Evolutionary conservation across 2,797 vertebrate species (phyloP), one percentile per base, ranked within the genome.

Genomic region (Botia almorhae): DNA sequence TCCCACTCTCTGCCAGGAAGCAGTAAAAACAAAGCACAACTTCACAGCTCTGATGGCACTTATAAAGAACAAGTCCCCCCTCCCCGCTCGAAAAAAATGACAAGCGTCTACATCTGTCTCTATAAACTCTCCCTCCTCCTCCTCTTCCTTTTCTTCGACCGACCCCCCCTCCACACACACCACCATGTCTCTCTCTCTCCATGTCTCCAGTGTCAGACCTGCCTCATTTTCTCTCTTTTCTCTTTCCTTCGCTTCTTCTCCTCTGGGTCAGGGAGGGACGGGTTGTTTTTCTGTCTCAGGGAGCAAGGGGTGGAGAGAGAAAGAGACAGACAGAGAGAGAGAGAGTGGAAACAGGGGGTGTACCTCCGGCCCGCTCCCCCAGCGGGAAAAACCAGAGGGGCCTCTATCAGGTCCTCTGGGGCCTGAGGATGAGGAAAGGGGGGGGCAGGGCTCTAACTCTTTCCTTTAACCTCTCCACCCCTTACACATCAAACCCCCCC

Each of bases 281-380:
- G 69, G 84, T 83, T 88, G 88, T 91, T 88, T 89, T 91, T 89
- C 85, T 88, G 85, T 87, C 85, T 85, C 72, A 76, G 70, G 75
- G 79, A 86, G 84, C 80, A 65, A 0, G 8, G 82, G 80, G 83
- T 69, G 71, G 76, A 83, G 76, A 26, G 76, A 82, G 60, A 82
- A 21, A 76, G 53, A 73, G 6, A 75, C 70, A 67, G 50, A 65
- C 48, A 60, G 75, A 81, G 65, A 80, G 55, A 73, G 76, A 70
- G 33, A 61, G 19, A 13, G 68, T 82, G 80, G 79, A 82, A 72
- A 81, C 76, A 56, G 63, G 69, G 68, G 80, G 76, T 72, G 82
- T 80, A 89, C 87, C 87, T 91, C 87, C 67, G 81, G 85, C 82
- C 83, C 58, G 65, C 74, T 75, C 64, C 75, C 81, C 83, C 83